phyloP scores from a whole-genome alignment of 1,140 invertebrate species.

The Ladona fulva region DNA sequence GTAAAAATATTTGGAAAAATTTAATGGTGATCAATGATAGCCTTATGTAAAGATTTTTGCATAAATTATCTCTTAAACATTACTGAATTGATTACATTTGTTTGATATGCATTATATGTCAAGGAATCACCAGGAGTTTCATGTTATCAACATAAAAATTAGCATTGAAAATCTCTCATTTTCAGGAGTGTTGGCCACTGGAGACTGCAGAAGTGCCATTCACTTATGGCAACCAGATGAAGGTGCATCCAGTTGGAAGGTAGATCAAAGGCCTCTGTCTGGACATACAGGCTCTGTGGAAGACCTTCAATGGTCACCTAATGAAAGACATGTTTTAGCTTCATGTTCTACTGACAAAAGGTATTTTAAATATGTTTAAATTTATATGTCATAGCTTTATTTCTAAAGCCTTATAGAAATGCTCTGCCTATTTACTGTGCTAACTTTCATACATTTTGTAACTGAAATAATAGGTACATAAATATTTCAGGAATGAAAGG shows the following conservation, averaged over 20 bases:
- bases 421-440: no score
- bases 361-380: conserved; percentile 33
- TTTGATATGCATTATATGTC: not conserved
- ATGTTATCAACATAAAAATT: not conserved
- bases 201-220: conserved; percentile 84
- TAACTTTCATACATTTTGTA: no score
- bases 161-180: conserved; percentile 16
- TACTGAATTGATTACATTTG: conserved; percentile 15
- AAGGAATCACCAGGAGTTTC: conserved; percentile 13
- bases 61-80: no score
- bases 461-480: no score
- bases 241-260: conserved; percentile 63
- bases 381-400: no score
- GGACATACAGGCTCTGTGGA: conserved; percentile 92
- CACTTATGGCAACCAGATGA: conserved; percentile 83
- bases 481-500: no score
- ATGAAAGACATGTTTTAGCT: conserved; percentile 85
- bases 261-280: conserved; percentile 77
- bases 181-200: conserved; percentile 68
- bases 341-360: conserved; percentile 92
- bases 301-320: conserved; percentile 98
- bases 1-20: no score
- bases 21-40: no score
- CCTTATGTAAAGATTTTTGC: no score
- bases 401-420: not conserved